Conservation (phyloP, 1,140 invertebrate genomes). For the Neuroterus valhalla region DNA sequence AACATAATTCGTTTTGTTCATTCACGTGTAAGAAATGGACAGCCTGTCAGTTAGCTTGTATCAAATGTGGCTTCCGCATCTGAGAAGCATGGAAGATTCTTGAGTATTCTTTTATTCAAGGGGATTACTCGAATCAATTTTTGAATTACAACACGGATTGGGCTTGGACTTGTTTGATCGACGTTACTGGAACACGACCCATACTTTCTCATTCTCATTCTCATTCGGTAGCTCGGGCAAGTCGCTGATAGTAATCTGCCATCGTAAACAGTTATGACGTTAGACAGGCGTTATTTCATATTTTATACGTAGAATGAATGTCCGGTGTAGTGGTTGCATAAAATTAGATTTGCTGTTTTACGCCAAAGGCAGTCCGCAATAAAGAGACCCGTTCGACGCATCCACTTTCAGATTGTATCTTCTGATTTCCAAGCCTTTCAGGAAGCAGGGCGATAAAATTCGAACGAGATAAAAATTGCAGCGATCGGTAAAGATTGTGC, state of each 20-base stretch:
- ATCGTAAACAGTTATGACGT: constrained; percentile 30
- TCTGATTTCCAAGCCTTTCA: constrained; percentile 20
- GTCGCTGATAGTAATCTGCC: constrained; percentile 14
- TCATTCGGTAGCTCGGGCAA: constrained; percentile 24
- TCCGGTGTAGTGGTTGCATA: constrained; percentile 8
- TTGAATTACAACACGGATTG: constrained; percentile 3
- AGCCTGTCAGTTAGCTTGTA: not conserved
- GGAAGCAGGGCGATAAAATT: constrained; percentile 6
- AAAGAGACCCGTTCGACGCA: constrained; percentile 23
- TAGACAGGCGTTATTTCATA: constrained; percentile 25
- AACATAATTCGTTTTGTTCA: not conserved
- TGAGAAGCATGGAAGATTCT: not conserved
- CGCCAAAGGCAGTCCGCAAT: constrained; percentile 18
- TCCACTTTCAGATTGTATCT: constrained; percentile 5
- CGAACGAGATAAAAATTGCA: constrained; percentile 17
- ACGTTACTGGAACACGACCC: constrained; percentile 20
- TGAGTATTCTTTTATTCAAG: not conserved
- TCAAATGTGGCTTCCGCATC: constrained; percentile 13
- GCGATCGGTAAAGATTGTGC: not conserved
- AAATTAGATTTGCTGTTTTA: constrained; percentile 27
- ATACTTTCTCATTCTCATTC: constrained; percentile 8
- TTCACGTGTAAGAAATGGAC: not conserved
- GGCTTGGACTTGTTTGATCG: constrained; percentile 10
- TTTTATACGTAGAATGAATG: constrained; percentile 18
- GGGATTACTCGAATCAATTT: constrained; percentile 16